Conservation (phyloP, 2,113 vertebrate genomes). For the Oreocharis arfaki region DNA sequence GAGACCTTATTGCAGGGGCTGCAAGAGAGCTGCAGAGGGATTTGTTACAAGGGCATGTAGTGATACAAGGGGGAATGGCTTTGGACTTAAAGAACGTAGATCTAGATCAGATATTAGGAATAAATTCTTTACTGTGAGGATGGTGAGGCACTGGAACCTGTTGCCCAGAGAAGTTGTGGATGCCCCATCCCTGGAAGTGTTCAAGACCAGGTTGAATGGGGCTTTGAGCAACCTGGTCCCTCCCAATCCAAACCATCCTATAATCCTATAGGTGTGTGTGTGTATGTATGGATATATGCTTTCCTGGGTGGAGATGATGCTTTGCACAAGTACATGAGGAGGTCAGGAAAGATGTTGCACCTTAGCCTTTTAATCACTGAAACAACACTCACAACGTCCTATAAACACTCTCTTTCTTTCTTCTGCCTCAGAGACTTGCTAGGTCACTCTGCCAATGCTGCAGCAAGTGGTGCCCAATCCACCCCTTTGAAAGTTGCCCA, state of each 20-base stretch:
- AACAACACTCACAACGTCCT: not conserved
- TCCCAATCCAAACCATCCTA: not conserved
- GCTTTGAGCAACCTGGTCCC: not conserved
- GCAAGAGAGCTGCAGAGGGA: not conserved
- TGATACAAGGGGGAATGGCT: no score
- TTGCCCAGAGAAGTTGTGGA: not conserved
- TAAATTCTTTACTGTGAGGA: not conserved
- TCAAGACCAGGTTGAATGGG: not conserved
- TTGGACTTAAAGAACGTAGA: not conserved
- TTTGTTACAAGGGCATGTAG: not conserved
- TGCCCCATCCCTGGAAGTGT: not conserved
- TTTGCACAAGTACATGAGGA: not conserved
- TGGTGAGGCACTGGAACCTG: not conserved
- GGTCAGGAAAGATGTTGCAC: not conserved
- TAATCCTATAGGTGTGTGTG: not conserved
- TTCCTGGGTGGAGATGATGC: not conserved
- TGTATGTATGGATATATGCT: rapidly evolving
- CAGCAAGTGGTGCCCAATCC: not conserved
- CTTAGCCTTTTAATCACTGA: not conserved
- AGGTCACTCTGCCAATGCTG: not conserved
- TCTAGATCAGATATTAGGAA: not conserved
- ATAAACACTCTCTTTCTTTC: not conserved
- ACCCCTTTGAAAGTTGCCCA: not conserved
- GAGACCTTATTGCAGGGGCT: not conserved
- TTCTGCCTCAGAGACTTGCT: not conserved